phyloP scores from a whole-genome alignment of 1,140 invertebrate genomes.

The Neodiprion virginianus region DNA sequence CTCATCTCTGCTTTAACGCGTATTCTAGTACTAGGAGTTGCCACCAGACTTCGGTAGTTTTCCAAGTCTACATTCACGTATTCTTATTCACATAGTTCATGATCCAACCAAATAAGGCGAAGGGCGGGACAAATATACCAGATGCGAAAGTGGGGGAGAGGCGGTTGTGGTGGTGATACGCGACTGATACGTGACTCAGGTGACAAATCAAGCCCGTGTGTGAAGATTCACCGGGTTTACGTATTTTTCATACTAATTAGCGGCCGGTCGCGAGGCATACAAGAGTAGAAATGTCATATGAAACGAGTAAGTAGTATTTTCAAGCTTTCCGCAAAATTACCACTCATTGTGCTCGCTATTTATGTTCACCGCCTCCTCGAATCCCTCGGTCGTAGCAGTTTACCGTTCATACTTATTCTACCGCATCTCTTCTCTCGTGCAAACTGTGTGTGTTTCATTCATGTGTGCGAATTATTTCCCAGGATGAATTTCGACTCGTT shows the following conservation, averaged over 20 bases:
- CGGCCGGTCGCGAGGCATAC: background rate
- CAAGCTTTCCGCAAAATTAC: background rate
- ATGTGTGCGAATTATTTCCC: too few relatives aligned
- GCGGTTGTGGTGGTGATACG: slow-evolving; percentile 25
- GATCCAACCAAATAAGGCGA: slow-evolving; percentile 47
- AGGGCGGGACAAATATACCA: slow-evolving; percentile 47
- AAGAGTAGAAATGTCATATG: slow-evolving; percentile 46
- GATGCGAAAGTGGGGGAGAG: slow-evolving; percentile 25
- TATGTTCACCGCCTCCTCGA: background rate
- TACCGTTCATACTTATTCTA: background rate
- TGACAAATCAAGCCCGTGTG: slow-evolving; percentile 22
- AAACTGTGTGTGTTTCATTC: too few relatives aligned
- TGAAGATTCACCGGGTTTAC: slow-evolving; percentile 17
- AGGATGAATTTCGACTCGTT: too few relatives aligned
- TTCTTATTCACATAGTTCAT: slow-evolving; percentile 8
- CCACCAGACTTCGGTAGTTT: background rate
- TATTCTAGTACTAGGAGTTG: background rate
- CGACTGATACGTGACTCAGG: slow-evolving; percentile 23
- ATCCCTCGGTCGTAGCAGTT: background rate
- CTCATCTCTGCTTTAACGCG: background rate
- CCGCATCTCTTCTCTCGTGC: background rate
- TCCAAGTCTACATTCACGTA: background rate
- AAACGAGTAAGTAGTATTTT: slow-evolving; percentile 45
- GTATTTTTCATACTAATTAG: background rate
- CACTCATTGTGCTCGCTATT: background rate